Evolutionary conservation across 2,113 vertebrate genomes (phyloP).

Genomic region (Mus spicilegus): DNA sequence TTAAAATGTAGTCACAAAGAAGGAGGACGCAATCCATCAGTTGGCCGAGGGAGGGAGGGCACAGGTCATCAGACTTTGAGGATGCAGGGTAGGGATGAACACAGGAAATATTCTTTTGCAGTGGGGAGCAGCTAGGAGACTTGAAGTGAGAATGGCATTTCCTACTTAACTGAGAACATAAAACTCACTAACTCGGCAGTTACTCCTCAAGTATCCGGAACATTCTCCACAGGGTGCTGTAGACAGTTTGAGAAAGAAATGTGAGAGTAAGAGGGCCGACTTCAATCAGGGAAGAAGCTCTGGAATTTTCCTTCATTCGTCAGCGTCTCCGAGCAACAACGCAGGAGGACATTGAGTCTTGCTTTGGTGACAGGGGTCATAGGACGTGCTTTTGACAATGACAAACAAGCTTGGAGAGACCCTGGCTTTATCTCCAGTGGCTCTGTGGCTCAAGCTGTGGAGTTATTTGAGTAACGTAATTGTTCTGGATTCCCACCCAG

Average conservation of each 20-base stretch:
- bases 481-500: slow-evolving; percentile 36
- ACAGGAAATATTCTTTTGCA: background rate
- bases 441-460: background rate
- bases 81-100: background rate
- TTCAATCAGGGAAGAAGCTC: background rate
- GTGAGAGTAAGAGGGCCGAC: background rate
- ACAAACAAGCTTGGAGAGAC: background rate
- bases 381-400: background rate
- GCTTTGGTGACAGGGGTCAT: background rate
- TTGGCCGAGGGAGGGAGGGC: background rate
- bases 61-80: background rate
- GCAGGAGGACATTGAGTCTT: background rate
- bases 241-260: slow-evolving; percentile 5
- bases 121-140: background rate
- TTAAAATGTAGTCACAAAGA: slow-evolving; percentile 11
- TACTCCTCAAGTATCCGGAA: background rate
- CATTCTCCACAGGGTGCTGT: background rate
- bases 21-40: background rate
- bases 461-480: slow-evolving; percentile 49
- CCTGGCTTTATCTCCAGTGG: background rate
- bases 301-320: background rate
- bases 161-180: background rate
- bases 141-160: slow-evolving; percentile 35
- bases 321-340: background rate
- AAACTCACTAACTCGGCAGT: background rate